These are phyloP conservation scores for Platanista minor DNA, from an alignment of 2,113 vertebrate genomes.

Conservation along the genomic window DNA sequence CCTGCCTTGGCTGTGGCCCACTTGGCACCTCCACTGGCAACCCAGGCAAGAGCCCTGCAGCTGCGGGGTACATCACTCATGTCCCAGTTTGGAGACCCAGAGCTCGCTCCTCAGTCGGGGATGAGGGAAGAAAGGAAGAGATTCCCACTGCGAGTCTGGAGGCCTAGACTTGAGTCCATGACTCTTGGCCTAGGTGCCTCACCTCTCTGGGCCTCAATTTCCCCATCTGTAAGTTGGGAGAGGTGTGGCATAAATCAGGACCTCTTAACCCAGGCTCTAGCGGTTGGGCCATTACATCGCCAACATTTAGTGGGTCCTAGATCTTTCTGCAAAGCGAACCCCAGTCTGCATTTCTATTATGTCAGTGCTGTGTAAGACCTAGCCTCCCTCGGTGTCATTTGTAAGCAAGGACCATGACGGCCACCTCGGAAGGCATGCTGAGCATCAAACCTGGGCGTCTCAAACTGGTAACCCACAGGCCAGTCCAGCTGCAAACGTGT, in stretches of 20 bases:
- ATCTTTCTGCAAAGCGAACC: background rate
- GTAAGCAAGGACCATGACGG: background rate
- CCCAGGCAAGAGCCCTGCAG: background rate
- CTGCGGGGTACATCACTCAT: background rate
- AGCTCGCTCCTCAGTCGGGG: background rate
- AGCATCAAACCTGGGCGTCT: background rate
- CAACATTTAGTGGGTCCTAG: background rate
- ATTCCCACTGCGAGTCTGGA: background rate
- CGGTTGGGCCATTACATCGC: fast-evolving
- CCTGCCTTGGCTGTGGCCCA: background rate
- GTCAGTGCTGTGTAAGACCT: background rate
- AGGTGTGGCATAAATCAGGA: background rate
- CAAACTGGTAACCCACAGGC: background rate
- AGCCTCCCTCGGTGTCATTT: background rate
- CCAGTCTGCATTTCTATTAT: background rate
- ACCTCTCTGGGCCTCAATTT: background rate
- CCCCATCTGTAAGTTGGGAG: background rate
- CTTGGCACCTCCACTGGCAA: conserved; percentile 24
- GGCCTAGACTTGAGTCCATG: background rate
- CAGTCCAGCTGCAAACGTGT: background rate
- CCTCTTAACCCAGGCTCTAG: background rate
- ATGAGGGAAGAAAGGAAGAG: background rate
- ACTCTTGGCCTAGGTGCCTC: background rate
- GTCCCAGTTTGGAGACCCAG: background rate
- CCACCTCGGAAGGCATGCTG: background rate